Evolutionary conservation across 2,113 vertebrate species (phyloP).

Genomic region (Pomatorhinus ruficollis): DNA sequence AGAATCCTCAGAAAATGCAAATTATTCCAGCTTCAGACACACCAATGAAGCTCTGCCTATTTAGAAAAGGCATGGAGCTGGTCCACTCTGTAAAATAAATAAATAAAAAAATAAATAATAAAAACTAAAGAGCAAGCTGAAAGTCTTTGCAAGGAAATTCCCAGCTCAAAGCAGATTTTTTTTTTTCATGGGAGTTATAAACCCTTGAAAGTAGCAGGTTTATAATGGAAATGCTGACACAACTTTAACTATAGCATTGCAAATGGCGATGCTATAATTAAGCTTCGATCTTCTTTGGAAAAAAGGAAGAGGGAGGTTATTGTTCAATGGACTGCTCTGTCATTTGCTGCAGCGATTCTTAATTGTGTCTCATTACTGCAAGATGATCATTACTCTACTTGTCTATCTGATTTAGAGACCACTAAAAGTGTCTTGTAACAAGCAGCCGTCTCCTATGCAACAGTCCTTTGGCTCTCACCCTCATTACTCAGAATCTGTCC

Average conservation of each 20-base stretch:
- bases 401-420: constrained; percentile 88
- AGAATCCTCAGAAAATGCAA: neutral
- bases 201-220: constrained; percentile 63
- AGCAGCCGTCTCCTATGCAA: constrained; percentile 77
- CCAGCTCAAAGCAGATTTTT: constrained; percentile 34
- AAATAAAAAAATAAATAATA: neutral
- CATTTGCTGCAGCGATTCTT: constrained; percentile 81
- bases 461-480: constrained; percentile 81
- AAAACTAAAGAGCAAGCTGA: neutral
- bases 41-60: neutral
- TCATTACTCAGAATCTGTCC: constrained; percentile 87
- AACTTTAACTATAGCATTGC: constrained; percentile 69
- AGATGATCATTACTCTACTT: constrained; percentile 85
- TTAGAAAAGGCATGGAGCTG: neutral
- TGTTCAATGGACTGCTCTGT: constrained; percentile 84
- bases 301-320: constrained; percentile 76
- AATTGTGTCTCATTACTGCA: constrained; percentile 85
- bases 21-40: neutral
- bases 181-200: constrained; percentile 57
- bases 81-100: neutral
- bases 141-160: constrained; percentile 40
- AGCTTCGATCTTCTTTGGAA: constrained; percentile 79
- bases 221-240: constrained; percentile 73
- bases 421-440: constrained; percentile 86
- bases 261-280: constrained; percentile 77